phyloP scores from a whole-genome alignment of 2,888 invertebrate genomes.

The Protonemura montana region DNA sequence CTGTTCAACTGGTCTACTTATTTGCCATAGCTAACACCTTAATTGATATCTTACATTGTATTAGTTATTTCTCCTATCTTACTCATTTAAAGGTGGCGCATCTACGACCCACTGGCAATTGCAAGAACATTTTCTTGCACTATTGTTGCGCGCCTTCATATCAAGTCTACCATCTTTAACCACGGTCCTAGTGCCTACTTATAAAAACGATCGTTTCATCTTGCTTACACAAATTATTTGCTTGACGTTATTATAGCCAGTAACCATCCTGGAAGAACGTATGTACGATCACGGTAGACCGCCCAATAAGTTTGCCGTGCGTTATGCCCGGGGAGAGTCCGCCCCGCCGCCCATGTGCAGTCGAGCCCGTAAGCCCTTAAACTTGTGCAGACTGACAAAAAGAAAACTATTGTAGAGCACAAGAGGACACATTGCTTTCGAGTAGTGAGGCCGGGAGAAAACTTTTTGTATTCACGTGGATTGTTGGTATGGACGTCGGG shows the following conservation, averaged over 20 bases:
- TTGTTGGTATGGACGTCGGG: background rate
- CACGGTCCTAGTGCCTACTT: background rate
- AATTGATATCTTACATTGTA: no score
- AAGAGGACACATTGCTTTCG: constrained; percentile 7
- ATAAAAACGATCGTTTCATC: constrained; percentile 12
- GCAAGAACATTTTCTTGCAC: background rate
- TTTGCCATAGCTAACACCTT: no score
- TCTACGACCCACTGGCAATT: background rate
- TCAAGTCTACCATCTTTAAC: background rate
- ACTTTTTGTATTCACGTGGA: background rate
- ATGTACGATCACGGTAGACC: constrained; percentile 30
- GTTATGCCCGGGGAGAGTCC: constrained; percentile 1
- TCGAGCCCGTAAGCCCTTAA: constrained; percentile 35
- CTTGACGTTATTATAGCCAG: constrained; percentile 34
- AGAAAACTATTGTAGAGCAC: constrained; percentile 28
- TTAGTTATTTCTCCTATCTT: background rate
- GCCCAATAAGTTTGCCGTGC: constrained; percentile 31
- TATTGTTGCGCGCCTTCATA: background rate
- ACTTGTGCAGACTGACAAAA: constrained; percentile 29
- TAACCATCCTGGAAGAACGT: constrained; percentile 12
- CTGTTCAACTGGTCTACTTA: no score
- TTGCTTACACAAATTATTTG: constrained; percentile 34
- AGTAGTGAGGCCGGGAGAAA: background rate
- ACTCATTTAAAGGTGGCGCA: background rate
- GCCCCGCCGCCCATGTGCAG: background rate